Base-by-base conservation (phyloP, 2,888 invertebrate species). In the Dioctria rufipes region DNA sequence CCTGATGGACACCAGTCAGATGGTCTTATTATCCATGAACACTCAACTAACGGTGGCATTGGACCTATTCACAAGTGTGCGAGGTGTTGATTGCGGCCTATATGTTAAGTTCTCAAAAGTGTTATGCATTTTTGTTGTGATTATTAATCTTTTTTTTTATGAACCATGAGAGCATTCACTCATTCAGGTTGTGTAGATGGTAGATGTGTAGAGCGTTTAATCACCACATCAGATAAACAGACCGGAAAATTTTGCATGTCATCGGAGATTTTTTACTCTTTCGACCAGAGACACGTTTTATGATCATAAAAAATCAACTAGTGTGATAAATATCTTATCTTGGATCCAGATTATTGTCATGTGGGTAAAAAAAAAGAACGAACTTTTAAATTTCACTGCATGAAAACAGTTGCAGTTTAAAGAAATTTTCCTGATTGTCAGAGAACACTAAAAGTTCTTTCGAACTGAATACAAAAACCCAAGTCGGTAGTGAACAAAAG, bases 181-280 rank as follows among this genome's bases (percentile, higher is more conserved):
- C n/a, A n/a, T 11, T 54, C 37, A 9, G 37, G 13, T 9, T 51
- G n/a, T 51, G 69, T 51, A 51, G n/a, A 40, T 11, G 54, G 37
- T 5, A 11, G n/a, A 39, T 54, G 71, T 13, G 43, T 6, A 46
- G 54, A 54, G 71, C 71, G 71, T 54, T 71, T 71, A 51, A 58
- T 71, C 71, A 37, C 49, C 54, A 25, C 25, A 25, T 25, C 66
- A 46, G 69, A 42, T 11, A 49, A 69, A 40, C 42, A 65, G 65
- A 40, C 40, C 25, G 49, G 9, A 13, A 40, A 60, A 5, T 37
- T 60, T 60, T 75, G 73, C 73, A 40, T 60, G 73, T 75, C 73
- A 75, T 43, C 11, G 58, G 43, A 25, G 60, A 11, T 54, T 54
- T 1, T 54, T 5, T 40, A 63, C 60, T 60, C 13, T 60, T 25